Conservation (phyloP, 2,113 vertebrate genomes). For the Heterotis niloticus region DNA sequence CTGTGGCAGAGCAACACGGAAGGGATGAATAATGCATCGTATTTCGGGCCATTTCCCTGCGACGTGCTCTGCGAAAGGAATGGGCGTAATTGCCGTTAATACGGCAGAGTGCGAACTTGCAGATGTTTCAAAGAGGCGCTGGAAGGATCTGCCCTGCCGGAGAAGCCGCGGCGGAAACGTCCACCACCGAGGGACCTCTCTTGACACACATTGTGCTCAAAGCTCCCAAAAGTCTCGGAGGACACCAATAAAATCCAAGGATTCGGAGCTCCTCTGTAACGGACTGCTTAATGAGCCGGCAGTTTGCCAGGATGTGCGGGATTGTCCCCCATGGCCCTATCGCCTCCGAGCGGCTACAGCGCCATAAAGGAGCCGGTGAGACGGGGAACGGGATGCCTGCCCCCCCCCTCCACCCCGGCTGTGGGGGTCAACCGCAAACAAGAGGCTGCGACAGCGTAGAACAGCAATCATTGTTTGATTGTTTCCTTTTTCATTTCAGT, state of each 20-base stretch:
- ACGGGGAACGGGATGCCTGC: neutral
- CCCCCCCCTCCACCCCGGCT: neutral
- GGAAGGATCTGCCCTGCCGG: neutral
- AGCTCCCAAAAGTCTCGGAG: neutral
- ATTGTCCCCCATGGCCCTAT: neutral
- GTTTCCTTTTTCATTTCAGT: constrained; percentile 18
- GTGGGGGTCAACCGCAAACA: constrained; percentile 4
- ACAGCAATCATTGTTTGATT: constrained; percentile 20
- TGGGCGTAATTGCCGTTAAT: neutral
- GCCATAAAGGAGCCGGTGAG: neutral
- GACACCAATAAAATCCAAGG: constrained; percentile 12
- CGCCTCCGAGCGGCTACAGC: neutral
- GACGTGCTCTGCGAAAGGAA: neutral
- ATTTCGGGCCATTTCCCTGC: constrained; percentile 1
- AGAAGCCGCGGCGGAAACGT: neutral
- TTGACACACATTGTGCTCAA: too few species aligned
- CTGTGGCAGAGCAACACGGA: neutral
- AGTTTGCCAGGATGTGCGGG: neutral
- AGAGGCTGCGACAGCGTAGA: neutral
- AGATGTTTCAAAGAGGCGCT: neutral
- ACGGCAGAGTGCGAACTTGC: neutral
- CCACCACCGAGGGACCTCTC: too few species aligned
- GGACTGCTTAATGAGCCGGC: neutral
- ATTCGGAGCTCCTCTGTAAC: neutral
- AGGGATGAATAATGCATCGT: constrained; percentile 5